Evolutionary conservation across 2,888 invertebrate species (phyloP).

Genomic region (Trachelus tabidus): DNA sequence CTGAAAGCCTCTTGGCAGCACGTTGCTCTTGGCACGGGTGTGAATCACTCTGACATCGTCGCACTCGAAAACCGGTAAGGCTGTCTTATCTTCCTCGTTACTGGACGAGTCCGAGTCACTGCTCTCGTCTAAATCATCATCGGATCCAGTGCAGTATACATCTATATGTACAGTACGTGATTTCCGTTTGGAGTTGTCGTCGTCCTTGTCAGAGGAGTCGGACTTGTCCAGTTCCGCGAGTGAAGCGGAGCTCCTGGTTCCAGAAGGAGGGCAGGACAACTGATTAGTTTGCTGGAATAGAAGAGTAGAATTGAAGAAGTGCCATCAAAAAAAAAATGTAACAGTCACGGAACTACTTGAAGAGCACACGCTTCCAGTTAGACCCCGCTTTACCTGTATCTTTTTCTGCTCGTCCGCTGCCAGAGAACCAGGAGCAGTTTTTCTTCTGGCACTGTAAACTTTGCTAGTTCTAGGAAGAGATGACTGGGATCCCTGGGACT

Average conservation of each 20-base stretch:
- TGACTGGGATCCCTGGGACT: conserved; percentile 42
- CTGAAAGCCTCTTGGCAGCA: conserved; percentile 66
- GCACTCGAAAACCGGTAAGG: conserved; percentile 75
- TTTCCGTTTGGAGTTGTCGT: conserved; percentile 59
- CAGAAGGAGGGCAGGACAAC: not conserved
- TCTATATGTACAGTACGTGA: conserved; percentile 80
- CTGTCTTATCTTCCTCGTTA: conserved; percentile 67
- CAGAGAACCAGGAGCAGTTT: conserved; percentile 27
- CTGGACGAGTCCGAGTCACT: conserved; percentile 55
- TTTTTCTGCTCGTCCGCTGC: conserved; percentile 41
- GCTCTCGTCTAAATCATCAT: conserved; percentile 58
- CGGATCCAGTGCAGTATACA: conserved; percentile 79
- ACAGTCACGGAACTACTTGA: not conserved
- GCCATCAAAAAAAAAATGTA: not conserved
- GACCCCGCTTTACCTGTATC: conserved; percentile 34
- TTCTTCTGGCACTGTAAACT: conserved; percentile 31
- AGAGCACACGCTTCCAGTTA: not conserved
- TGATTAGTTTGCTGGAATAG: not conserved
- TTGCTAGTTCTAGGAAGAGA: conserved; percentile 30
- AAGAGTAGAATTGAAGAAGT: not conserved
- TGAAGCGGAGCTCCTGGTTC: not conserved
- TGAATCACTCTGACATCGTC: conserved; percentile 73
- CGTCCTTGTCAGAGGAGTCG: conserved; percentile 42
- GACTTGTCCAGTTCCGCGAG: conserved; percentile 17
- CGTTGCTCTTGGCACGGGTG: conserved; percentile 65